Evolutionary conservation across 2,113 vertebrate genomes (phyloP), one percentile per base, ranked within the genome.

Genomic region (Hypocryptadius cinnamomeus): DNA sequence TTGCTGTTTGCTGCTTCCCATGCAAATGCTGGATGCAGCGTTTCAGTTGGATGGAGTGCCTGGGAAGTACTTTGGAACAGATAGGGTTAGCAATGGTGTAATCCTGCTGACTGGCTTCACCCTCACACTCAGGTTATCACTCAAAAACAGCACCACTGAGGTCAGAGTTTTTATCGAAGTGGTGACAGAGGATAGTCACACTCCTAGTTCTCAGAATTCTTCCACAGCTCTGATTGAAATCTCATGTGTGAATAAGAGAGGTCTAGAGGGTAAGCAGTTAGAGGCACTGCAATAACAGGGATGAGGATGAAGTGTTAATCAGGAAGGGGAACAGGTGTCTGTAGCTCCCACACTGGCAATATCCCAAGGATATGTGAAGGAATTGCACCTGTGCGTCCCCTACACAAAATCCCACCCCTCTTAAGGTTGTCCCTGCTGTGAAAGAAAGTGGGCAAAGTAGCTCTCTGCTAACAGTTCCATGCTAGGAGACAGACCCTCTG

Each of bases 281-380:
- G 64, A 65, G 30, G 30, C 12, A 40, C 6, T 14, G 2, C 40
- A 70, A 35, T 22, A 91, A 31, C 11, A 69, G 54, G 16, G 13
- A 44, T 69, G 61, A 76, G n/a, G 74, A 63, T 45, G 39, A 90
- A 63, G 22, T 22, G 37, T 66, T 61, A 53, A 78, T 45, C 25
- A 30, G 20, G 56, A 61, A 79, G 30, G 9, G 14, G 30, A 79
- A 54, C 3, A 19, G 19, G 22, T 0, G 0, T 64, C n/a, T 57
- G 20, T 22, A 80, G 9, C 11, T 79, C 18, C 57, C 19, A 8
- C 10, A 28, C 0, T 57, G 31, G 15, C 0, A 0, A 53, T 48
- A 65, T 39, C 10, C 14, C 28, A 77, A 77, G 50, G 48, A 50
- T 30, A 71, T 11, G 13, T 63, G 35, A 77, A 42, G 9, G 19